These are phyloP conservation scores for Hydropotes inermis DNA, from an alignment of 2,113 vertebrate species.

Conservation along the genomic window DNA sequence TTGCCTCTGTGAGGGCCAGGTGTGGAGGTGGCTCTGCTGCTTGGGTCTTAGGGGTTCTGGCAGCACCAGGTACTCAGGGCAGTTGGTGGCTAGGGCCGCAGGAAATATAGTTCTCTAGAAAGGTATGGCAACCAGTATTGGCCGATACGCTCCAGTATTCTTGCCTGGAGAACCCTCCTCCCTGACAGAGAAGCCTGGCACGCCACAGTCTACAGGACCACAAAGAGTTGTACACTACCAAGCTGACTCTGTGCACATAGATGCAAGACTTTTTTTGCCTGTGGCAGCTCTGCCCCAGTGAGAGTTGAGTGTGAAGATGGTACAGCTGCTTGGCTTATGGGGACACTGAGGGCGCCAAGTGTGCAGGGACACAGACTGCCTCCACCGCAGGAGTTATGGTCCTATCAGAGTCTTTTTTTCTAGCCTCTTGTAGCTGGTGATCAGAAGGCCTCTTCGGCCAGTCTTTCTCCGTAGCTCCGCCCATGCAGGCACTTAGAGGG, in stretches of 20 bases:
- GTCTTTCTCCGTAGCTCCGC: not conserved
- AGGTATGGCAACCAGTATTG: not conserved
- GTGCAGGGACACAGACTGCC: not conserved
- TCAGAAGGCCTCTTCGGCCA: not conserved
- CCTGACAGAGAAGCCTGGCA: not conserved
- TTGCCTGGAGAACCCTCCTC: not conserved
- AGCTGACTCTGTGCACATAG: not conserved
- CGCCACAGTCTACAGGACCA: not conserved
- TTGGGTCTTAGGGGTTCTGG: not conserved
- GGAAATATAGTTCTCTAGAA: not conserved
- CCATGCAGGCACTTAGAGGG: not conserved
- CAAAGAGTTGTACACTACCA: not conserved
- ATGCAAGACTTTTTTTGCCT: not conserved
- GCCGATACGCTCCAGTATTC: not conserved
- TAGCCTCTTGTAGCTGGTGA: not conserved
- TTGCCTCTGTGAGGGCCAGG: not conserved
- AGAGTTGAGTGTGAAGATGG: not conserved
- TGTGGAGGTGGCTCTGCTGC: fast-evolving
- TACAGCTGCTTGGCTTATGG: not conserved
- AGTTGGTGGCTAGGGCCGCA: not conserved
- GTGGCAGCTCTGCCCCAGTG: not conserved
- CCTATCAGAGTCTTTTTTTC: not conserved
- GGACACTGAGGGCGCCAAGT: not conserved
- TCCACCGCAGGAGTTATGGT: not conserved
- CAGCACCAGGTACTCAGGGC: not conserved